Evolutionary conservation across 2,888 invertebrate species (phyloP).

Genomic region (Cantharis nigra): DNA sequence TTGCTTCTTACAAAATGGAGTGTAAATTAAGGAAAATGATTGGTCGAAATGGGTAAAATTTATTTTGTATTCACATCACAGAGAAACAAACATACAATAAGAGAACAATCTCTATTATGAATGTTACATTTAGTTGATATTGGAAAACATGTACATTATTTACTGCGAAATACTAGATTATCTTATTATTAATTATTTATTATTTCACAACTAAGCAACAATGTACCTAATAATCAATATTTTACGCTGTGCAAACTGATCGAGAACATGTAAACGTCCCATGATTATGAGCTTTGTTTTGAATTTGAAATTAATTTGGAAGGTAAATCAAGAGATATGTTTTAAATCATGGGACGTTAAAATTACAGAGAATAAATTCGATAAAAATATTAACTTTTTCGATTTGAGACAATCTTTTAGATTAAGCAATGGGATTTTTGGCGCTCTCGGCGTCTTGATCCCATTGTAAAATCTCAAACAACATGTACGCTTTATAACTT

Average conservation of each 20-base stretch:
- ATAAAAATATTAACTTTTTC: conserved; percentile 9
- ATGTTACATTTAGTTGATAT: conserved; percentile 53
- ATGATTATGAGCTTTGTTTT: conserved; percentile 25
- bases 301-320: conserved; percentile 9
- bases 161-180: conserved; percentile 47
- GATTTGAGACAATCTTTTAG: conserved; percentile 8
- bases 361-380: conserved; percentile 21
- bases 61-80: conserved; percentile 57
- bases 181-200: conserved; percentile 47
- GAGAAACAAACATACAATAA: conserved; percentile 57
- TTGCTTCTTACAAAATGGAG: neutral
- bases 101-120: conserved; percentile 54
- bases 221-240: conserved; percentile 34
- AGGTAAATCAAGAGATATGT: conserved; percentile 27
- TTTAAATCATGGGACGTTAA: conserved; percentile 33
- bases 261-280: conserved; percentile 32
- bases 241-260: conserved; percentile 37
- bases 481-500: conserved; percentile 4
- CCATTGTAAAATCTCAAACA: conserved; percentile 19
- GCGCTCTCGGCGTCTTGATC: neutral
- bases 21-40: conserved; percentile 6
- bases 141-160: conserved; percentile 55
- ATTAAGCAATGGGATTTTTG: conserved; percentile 14
- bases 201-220: conserved; percentile 54
- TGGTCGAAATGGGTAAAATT: conserved; percentile 55